Evolutionary conservation across 2,797 vertebrate species (phyloP).

Genomic region (Okamejei kenojei): DNA sequence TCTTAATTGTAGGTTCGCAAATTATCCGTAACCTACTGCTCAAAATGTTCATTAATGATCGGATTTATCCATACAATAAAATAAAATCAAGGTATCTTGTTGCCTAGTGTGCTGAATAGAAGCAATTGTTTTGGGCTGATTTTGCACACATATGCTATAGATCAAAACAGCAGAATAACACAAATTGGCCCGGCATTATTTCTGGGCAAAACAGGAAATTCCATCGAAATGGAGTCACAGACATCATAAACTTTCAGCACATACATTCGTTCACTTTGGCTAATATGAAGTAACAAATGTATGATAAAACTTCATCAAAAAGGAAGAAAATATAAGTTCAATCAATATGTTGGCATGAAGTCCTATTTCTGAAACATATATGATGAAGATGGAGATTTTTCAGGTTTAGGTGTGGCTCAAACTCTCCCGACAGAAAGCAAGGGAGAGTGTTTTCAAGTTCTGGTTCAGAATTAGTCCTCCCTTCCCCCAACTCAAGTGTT

Average conservation of each 20-base stretch:
- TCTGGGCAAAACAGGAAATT: slow-evolving; percentile 38
- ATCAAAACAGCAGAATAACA: slow-evolving; percentile 33
- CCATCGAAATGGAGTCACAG: slow-evolving; percentile 33
- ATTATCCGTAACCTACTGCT: not conserved
- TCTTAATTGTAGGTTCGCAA: not conserved
- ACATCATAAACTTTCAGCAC: slow-evolving; percentile 21
- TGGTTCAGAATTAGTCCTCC: not conserved
- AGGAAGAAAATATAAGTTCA: not conserved
- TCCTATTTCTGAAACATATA: not conserved
- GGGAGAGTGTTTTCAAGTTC: slow-evolving; percentile 4
- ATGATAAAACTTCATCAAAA: slow-evolving; percentile 7
- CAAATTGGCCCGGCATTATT: slow-evolving; percentile 24
- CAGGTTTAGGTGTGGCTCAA: not conserved
- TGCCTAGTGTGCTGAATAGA: not conserved
- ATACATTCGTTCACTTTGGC: not conserved
- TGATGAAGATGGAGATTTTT: not conserved
- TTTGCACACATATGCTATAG: slow-evolving; percentile 23
- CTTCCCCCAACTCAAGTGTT: slow-evolving; percentile 15
- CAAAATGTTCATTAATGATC: not conserved
- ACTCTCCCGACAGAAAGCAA: not conserved
- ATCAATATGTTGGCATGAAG: not conserved
- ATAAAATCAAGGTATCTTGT: not conserved
- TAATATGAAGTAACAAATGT: not conserved
- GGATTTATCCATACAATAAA: not conserved
- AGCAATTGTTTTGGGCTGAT: not conserved